A percentile compares a stretch with the other conserved stretches of the same genome.
Conservation (phyloP, 2,888 invertebrate species). For the Heterodera filipjevi region DNA sequence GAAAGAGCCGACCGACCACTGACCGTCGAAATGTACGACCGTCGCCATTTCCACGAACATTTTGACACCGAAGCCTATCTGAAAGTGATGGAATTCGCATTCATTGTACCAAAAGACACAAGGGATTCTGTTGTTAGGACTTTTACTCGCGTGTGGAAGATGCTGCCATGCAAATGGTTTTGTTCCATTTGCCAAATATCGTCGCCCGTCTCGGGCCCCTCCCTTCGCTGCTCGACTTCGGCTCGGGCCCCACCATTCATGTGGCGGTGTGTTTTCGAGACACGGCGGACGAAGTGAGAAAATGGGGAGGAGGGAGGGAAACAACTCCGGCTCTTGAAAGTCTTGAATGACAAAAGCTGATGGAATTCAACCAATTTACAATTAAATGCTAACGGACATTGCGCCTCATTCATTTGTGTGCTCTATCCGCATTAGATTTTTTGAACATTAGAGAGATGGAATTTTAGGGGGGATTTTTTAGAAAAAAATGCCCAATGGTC, state of each 20-base stretch:
- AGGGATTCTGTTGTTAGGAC: slow-evolving; percentile 48
- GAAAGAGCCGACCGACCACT: neutral
- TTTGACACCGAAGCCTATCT: slow-evolving; percentile 57
- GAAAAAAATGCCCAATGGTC: too few species aligned
- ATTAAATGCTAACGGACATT: too few species aligned
- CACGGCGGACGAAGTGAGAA: slow-evolving; percentile 49
- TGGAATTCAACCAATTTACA: too few species aligned
- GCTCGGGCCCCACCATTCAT: slow-evolving; percentile 62
- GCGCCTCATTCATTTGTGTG: too few species aligned
- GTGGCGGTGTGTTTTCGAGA: slow-evolving; percentile 59
- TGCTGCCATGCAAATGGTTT: slow-evolving; percentile 63
- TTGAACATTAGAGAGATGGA: too few species aligned
- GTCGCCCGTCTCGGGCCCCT: slow-evolving; percentile 50
- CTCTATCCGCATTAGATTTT: too few species aligned
- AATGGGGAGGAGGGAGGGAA: too few species aligned
- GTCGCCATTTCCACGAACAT: slow-evolving; percentile 52
- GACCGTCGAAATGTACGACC: slow-evolving; percentile 42
- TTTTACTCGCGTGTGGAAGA: slow-evolving; percentile 60
- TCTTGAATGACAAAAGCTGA: too few species aligned
- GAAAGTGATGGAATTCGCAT: slow-evolving; percentile 25
- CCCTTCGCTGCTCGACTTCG: slow-evolving; percentile 46
- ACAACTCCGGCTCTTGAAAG: too few species aligned
- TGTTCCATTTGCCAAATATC: slow-evolving; percentile 59
- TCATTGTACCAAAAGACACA: too few species aligned
- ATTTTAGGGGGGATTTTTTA: too few species aligned